These are phyloP conservation scores for Bothrops jararaca DNA, from an alignment of 2,113 vertebrate genomes.

Conservation along the genomic window DNA sequence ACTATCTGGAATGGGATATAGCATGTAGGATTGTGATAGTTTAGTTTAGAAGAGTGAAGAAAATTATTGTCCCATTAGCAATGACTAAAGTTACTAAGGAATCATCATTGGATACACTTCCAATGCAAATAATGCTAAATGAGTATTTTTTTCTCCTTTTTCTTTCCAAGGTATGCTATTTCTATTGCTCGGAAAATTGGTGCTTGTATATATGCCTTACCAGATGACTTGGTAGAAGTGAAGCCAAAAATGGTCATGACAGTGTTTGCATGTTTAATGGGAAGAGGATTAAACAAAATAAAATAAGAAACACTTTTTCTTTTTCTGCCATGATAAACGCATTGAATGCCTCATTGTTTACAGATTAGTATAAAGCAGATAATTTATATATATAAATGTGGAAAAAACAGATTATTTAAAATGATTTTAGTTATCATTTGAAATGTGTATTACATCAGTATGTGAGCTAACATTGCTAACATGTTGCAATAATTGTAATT, in stretches of 20 bases:
- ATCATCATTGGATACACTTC: not conserved
- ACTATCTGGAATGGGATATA: not conserved
- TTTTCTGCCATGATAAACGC: conserved; percentile 67
- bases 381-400: conserved; percentile 58
- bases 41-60: not conserved
- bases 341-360: conserved; percentile 70
- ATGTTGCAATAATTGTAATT: conserved; percentile 40
- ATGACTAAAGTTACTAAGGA: not conserved
- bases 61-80: not conserved
- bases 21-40: not conserved
- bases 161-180: conserved; percentile 86
- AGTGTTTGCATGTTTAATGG: conserved; percentile 95
- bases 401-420: conserved; percentile 49
- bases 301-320: conserved; percentile 63
- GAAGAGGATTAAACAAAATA: conserved; percentile 82
- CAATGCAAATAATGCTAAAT: conserved; percentile 7
- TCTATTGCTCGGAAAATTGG: conserved; percentile 95
- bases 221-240: conserved; percentile 90
- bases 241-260: conserved; percentile 99
- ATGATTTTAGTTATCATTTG: conserved; percentile 50
- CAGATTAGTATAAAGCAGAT: conserved; percentile 61
- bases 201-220: conserved; percentile 91
- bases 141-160: conserved; percentile 36
- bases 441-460: conserved; percentile 37
- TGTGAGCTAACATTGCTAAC: conserved; percentile 36